Evolutionary conservation across 1,140 invertebrate genomes (phyloP).

Genomic region (Calephelis virginiensis): DNA sequence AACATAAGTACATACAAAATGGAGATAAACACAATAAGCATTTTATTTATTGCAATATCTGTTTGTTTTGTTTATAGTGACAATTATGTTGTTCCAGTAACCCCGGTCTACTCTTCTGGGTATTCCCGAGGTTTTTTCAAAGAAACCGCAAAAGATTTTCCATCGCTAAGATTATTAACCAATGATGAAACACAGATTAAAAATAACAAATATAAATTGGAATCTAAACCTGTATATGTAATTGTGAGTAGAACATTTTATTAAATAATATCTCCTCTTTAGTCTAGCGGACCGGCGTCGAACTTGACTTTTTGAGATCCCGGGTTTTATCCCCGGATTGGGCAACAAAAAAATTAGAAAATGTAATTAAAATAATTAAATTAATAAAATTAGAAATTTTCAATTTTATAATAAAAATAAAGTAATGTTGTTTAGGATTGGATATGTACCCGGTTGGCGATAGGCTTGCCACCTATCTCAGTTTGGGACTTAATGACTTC

Average conservation of each 20-base stretch:
- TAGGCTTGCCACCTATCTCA: no score
- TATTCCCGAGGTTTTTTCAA: constrained; percentile 36
- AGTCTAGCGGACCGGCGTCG: no score
- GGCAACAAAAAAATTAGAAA: no score
- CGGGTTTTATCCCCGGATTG: no score
- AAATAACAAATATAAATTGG: constrained; percentile 23
- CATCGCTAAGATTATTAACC: constrained; percentile 46
- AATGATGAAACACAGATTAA: constrained; percentile 26
- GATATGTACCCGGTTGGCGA: no score
- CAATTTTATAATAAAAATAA: no score
- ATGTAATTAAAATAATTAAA: no score
- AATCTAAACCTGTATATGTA: constrained; percentile 50
- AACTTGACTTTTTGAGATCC: no score
- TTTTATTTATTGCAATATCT: constrained; percentile 18
- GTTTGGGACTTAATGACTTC: no score
- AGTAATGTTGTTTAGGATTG: no score
- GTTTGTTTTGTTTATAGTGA: constrained; percentile 27
- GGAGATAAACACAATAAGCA: background rate
- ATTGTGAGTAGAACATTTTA: constrained; percentile 43
- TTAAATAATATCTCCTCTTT: no score
- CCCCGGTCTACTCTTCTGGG: constrained; percentile 53
- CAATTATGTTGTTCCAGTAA: constrained; percentile 42
- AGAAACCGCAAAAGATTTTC: constrained; percentile 68
- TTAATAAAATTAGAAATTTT: no score
- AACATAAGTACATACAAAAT: background rate